These are phyloP conservation scores for Bombus terrestris DNA, from an alignment of 1,140 invertebrate species.

Conservation along the genomic window DNA sequence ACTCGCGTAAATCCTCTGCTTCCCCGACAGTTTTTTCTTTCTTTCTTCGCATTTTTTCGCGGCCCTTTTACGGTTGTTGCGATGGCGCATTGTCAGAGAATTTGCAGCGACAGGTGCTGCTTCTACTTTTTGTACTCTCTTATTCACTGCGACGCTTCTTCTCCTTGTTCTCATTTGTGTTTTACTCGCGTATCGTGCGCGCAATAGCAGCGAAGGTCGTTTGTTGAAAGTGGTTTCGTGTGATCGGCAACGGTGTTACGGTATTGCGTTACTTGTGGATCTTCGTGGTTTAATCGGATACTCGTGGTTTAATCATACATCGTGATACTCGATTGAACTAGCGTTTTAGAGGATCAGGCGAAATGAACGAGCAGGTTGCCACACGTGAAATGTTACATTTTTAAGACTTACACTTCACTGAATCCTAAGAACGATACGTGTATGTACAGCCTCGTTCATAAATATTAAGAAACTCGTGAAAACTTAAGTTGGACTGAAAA, in stretches of 20 bases:
- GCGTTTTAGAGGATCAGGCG: not conserved
- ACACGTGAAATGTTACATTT: too few species aligned
- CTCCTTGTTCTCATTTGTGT: not conserved
- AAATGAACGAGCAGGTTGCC: not conserved
- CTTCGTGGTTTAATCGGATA: not conserved
- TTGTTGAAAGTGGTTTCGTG: not conserved
- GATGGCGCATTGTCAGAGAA: slow-evolving; percentile 17
- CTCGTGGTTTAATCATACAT: not conserved
- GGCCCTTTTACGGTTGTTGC: not conserved
- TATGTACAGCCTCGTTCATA: too few species aligned
- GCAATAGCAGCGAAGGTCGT: not conserved
- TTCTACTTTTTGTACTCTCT: not conserved
- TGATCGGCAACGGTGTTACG: not conserved
- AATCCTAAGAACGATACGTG: too few species aligned
- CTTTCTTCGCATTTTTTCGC: not conserved
- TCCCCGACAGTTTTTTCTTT: not conserved
- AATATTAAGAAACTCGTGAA: too few species aligned
- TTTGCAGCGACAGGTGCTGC: slow-evolving; percentile 31
- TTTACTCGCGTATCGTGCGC: not conserved
- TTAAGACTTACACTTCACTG: too few species aligned
- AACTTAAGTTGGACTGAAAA: too few species aligned
- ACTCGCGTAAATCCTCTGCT: slow-evolving; percentile 35
- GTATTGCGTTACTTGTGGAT: not conserved
- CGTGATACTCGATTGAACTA: not conserved
- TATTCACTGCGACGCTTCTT: not conserved